phyloP scores from a whole-genome alignment of 1,140 invertebrate genomes.

The Zaprionus davidi region DNA sequence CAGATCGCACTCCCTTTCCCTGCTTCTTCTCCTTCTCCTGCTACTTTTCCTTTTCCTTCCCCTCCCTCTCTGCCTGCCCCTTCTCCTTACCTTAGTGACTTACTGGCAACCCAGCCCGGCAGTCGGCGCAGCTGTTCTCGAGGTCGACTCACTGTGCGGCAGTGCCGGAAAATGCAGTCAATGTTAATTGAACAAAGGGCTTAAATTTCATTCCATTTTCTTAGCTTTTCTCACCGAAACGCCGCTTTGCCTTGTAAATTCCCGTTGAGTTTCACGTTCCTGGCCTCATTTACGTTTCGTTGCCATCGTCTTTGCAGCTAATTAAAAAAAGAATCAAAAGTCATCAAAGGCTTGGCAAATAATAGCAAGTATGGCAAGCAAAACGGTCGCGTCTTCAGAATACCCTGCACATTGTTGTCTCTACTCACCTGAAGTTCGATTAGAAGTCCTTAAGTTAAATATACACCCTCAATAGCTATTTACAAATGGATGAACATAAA shows the following conservation, averaged over 20 bases:
- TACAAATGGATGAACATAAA: background rate
- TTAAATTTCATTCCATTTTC: slow-evolving; percentile 18
- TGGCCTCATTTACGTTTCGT: slow-evolving; percentile 1
- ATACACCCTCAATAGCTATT: background rate
- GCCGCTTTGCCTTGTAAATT: background rate
- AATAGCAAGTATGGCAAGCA: background rate
- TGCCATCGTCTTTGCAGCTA: slow-evolving; percentile 14
- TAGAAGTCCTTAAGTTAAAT: background rate
- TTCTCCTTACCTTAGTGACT: background rate
- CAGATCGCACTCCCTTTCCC: slow-evolving; percentile 47
- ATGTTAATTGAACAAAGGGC: slow-evolving; percentile 24
- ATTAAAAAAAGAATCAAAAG: slow-evolving; percentile 26
- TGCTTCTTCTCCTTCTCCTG: too few species aligned
- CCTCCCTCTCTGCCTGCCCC: background rate
- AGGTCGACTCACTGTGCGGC: background rate
- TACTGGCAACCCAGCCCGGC: background rate
- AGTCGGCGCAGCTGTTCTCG: background rate
- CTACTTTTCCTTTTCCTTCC: background rate
- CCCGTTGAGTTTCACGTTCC: background rate
- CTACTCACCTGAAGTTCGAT: too few species aligned
- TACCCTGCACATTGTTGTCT: background rate
- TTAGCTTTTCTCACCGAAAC: background rate
- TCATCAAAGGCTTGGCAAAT: slow-evolving; percentile 42
- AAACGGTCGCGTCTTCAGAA: background rate
- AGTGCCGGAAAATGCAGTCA: background rate